Evolutionary conservation across 1,140 invertebrate species (phyloP).

Genomic region (Orussus abietinus): DNA sequence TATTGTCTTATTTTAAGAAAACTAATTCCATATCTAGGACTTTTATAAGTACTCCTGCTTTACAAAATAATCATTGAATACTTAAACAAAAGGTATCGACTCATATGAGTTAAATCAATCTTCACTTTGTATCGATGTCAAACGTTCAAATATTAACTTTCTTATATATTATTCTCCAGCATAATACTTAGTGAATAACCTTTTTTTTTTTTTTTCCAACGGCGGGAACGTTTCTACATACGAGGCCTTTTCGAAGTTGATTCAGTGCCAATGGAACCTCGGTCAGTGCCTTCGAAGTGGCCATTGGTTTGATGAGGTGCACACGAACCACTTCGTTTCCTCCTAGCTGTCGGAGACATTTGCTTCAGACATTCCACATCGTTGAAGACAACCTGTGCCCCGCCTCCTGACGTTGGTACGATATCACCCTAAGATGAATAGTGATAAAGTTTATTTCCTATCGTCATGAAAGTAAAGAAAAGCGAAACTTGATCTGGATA

Average conservation of each 20-base stretch:
- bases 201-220: too few relatives aligned
- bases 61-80: too few relatives aligned
- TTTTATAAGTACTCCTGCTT: too few relatives aligned
- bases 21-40: too few relatives aligned
- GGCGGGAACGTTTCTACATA: too few relatives aligned
- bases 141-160: too few relatives aligned
- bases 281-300: constrained; percentile 17
- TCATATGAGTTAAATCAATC: too few relatives aligned
- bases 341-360: constrained; percentile 63
- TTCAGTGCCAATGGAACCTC: constrained; percentile 16
- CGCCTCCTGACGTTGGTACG: constrained; percentile 86
- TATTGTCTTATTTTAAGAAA: too few relatives aligned
- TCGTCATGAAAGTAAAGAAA: constrained; percentile 7
- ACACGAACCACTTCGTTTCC: constrained; percentile 43
- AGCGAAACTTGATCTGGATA: constrained; percentile 3
- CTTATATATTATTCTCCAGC: too few relatives aligned
- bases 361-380: constrained; percentile 91
- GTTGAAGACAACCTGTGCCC: constrained; percentile 91
- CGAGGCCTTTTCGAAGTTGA: constrained; percentile 36
- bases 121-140: too few relatives aligned
- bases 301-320: constrained; percentile 16
- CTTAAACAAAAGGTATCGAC: too few relatives aligned
- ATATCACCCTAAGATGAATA: constrained; percentile 70
- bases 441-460: not conserved
- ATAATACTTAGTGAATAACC: too few relatives aligned